phyloP scores from a whole-genome alignment of 2,797 vertebrate species.

The Chloroceryle inda region DNA sequence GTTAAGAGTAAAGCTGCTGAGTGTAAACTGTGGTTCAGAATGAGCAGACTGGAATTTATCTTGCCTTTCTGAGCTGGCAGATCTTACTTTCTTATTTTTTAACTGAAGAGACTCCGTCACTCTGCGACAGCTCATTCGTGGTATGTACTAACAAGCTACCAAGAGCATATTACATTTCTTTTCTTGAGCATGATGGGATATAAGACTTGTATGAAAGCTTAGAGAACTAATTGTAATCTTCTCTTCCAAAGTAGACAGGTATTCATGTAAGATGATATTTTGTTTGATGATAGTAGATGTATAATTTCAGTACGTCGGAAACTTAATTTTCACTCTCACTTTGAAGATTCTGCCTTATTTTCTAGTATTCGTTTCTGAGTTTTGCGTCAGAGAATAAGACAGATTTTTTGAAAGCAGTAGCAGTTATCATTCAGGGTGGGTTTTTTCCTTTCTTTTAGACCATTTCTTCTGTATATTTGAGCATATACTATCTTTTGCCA shows the following conservation, averaged over 20 bases:
- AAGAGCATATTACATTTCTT: neutral
- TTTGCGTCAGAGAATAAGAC: neutral
- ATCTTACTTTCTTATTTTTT: neutral
- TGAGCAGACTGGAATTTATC: neutral
- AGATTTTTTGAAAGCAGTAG: neutral
- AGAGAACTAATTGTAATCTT: neutral
- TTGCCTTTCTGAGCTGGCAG: neutral
- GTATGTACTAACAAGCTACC: neutral
- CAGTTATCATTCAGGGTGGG: neutral
- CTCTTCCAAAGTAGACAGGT: neutral
- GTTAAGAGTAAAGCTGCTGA: neutral
- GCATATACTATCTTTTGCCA: neutral
- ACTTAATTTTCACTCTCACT: neutral
- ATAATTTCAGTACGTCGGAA: neutral
- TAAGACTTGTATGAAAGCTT: neutral
- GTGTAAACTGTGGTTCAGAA: neutral
- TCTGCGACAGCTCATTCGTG: neutral
- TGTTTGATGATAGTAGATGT: neutral
- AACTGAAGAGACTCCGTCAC: neutral
- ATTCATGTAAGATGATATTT: neutral
- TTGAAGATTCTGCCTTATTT: neutral
- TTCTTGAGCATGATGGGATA: neutral
- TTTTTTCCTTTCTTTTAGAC: neutral
- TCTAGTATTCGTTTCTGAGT: neutral
- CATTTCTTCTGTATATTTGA: neutral